Percentiles rank a stretch among this genome's conserved stretches.
phyloP scores from a whole-genome alignment of 2,888 invertebrate species.

The Nephrotoma appendiculata region DNA sequence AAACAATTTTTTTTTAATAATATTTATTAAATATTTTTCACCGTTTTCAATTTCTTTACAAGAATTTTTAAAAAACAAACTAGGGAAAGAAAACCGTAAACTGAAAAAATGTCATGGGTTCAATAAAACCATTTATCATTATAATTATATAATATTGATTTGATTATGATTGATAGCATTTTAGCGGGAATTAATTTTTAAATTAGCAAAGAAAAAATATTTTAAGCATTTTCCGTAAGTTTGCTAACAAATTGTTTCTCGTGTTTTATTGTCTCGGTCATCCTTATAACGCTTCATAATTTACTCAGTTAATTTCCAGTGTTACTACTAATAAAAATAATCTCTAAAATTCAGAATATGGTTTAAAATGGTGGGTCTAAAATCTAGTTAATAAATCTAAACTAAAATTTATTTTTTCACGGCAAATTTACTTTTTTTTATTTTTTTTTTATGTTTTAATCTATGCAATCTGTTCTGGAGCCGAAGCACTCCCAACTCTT shows the following conservation, averaged over 20 bases:
- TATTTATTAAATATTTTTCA: background rate
- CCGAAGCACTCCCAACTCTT: no score
- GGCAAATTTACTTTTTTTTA: no score
- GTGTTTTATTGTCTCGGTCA: background rate
- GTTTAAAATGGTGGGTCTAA: no score
- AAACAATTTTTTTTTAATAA: background rate
- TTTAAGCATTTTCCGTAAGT: background rate
- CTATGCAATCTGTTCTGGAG: no score
- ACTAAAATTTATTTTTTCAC: no score
- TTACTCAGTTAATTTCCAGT: no score
- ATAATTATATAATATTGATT: background rate
- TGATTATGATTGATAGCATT: background rate
- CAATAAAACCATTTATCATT: background rate
- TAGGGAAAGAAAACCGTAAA: background rate
- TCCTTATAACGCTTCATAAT: no score
- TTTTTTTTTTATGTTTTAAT: no score
- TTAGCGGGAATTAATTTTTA: background rate
- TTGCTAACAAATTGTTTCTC: background rate
- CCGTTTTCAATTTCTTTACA: background rate
- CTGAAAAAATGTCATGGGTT: background rate
- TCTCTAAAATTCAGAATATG: no score
- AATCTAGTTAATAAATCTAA: no score
- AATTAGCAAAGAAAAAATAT: no score
- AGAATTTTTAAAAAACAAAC: background rate
- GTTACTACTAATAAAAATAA: no score